Evolutionary conservation across 2,888 invertebrate genomes (phyloP), one percentile per base, ranked within the genome.

Genomic region (Peribatodes rhomboidaria): DNA sequence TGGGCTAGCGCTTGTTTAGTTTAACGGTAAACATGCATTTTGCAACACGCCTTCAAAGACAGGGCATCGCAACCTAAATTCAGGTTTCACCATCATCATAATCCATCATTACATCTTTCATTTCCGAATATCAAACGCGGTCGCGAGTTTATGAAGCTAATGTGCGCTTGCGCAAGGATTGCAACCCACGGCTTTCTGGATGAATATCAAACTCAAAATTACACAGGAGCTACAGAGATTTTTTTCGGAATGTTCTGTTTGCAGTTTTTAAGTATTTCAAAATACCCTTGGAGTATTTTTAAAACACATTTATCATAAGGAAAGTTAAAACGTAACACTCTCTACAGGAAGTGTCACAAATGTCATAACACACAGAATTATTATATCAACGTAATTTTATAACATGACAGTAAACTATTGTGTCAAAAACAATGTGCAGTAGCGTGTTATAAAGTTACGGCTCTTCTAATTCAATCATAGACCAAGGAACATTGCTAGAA

Each of bases 391-490:
- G 41, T 53, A 42, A 44, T 58, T 69, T 69, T 66, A 69, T 61
- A 47, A 61, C 63, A 53, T 57, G 69, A 31, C 42, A 62, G 67
- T 61, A 35, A 63, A 63, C 59, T 60, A 60, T 67, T 67, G 67
- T 67, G 39, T 60, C 55, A 55, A 69, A 70, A 71, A 73, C 72
- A 73, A 73, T 73, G 56, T 55, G 16, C 60, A 44, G 47, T 57
- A 56, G 50, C 16, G 53, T 50, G 41, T 52, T 58, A 58, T 31
- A 60, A 58, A 68, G 37, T 59, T 59, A 66, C 55, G 18, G 50
- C 60, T 44, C 35, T 50, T 55, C 42, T 16, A 35, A 56, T 16
- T 14, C n/a, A 13, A 52, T 22, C 35, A 49, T 57, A 50, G 62
- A 61, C 18, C 27, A 4, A 61, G 10, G 53, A 53, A 53, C 16